These are phyloP conservation scores for Xyrauchen texanus DNA, from an alignment of 2,113 vertebrate genomes.

Conservation along the genomic window DNA sequence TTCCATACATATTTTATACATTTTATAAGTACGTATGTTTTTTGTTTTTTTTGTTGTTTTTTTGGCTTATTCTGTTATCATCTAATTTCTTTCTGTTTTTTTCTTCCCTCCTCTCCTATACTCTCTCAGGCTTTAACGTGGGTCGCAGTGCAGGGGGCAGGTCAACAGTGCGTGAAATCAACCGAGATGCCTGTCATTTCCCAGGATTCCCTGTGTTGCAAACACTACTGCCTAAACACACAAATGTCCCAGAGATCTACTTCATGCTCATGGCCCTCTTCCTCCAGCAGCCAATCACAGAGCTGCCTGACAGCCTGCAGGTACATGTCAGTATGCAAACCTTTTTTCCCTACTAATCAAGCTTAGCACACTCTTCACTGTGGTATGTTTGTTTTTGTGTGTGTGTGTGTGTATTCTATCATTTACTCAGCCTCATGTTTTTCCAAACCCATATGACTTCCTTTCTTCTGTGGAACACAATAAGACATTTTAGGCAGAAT, in stretches of 20 bases:
- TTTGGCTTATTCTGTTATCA: too few relatives aligned
- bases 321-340: slow-evolving; percentile 77
- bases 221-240: slow-evolving; percentile 95
- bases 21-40: too few relatives aligned
- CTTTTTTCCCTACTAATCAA: slow-evolving; percentile 48
- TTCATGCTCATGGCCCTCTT: slow-evolving; percentile 98
- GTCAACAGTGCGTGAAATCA: slow-evolving; percentile 91
- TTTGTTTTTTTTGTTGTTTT: too few relatives aligned
- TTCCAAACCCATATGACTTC: too few relatives aligned
- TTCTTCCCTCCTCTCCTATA: too few relatives aligned
- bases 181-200: slow-evolving; percentile 95
- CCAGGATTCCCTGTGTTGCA: slow-evolving; percentile 92
- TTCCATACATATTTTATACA: too few relatives aligned
- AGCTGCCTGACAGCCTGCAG: slow-evolving; percentile 97
- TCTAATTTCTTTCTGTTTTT: too few relatives aligned
- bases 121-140: slow-evolving; percentile 89
- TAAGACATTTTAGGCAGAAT: too few relatives aligned
- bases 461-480: too few relatives aligned
- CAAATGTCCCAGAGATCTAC: slow-evolving; percentile 94
- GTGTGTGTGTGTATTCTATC: too few relatives aligned
- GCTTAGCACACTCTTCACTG: neutral
- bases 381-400: neutral
- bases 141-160: slow-evolving; percentile 91
- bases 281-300: slow-evolving; percentile 94
- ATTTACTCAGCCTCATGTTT: too few relatives aligned